Evolutionary conservation across 2,113 vertebrate species (phyloP).

Genomic region (Centropristis striata): DNA sequence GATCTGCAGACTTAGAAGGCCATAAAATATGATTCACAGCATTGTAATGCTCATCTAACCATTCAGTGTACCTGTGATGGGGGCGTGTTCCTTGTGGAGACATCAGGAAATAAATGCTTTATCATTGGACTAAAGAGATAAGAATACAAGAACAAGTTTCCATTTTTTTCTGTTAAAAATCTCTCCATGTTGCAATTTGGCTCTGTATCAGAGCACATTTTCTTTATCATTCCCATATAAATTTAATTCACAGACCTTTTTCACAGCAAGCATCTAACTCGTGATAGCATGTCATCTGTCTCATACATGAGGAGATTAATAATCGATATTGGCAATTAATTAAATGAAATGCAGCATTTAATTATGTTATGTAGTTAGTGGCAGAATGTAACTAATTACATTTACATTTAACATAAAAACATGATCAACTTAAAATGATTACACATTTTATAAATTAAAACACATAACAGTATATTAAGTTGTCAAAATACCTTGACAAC

Average conservation of each 20-base stretch:
- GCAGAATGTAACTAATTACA: too few species aligned
- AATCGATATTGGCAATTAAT: background rate
- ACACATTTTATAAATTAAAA: too few species aligned
- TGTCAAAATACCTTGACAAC: too few species aligned
- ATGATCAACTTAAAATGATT: too few species aligned
- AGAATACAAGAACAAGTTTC: background rate
- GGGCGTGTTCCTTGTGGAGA: background rate
- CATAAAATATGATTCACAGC: too few species aligned
- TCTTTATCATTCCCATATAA: background rate
- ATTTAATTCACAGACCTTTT: background rate
- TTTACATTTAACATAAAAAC: too few species aligned
- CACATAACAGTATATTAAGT: too few species aligned
- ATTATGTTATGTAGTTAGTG: background rate
- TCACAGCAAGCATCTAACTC: background rate
- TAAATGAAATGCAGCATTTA: background rate
- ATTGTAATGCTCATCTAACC: too few species aligned
- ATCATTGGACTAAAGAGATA: background rate
- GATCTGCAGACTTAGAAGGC: too few species aligned
- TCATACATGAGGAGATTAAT: too few species aligned
- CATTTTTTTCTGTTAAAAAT: background rate
- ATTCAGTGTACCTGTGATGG: slow-evolving; percentile 25
- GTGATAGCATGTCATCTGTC: too few species aligned
- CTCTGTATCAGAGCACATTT: too few species aligned
- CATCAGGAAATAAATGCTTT: background rate
- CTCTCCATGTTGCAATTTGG: background rate